Base-by-base conservation (phyloP, 2,888 invertebrate genomes). In the Drosophila buzzatii region DNA sequence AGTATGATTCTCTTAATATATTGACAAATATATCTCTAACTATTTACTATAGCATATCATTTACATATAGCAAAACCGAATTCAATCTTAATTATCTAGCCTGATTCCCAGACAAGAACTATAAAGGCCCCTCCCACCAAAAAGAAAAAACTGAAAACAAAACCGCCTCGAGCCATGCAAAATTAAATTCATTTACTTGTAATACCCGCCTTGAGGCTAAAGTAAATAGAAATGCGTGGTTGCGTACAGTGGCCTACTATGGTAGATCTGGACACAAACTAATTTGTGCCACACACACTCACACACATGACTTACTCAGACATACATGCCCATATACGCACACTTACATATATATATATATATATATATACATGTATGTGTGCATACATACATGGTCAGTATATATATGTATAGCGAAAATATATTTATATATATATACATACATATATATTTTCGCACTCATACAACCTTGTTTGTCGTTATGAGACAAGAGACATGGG, bases 191-290 rank as follows among this genome's bases (percentile, higher is more conserved):
- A 71, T 58, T 58, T 62, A 73, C 71, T 70, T 67, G 66, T 37
- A 57, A 56, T 61, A 66, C 64, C 70, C 64, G 68, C 47, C 55
- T 59, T 41, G 63, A 66, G 73, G 67, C 66, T 41, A 76, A 76
- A 73, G 69, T 72, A 68, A 64, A 72, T 64, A 85, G 69, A 85
- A 86, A 87, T 91, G 89, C 91, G 92, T 92, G 92, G 92, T 92
- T 93, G 92, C 92, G 92, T 92, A 91, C 92, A 92, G 92, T 92
- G 93, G 92, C 91, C 92, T 92, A 74, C 92, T 93, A 92, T 92
- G 92, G 92, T 92, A 92, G 92, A 92, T 92, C 91, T 90, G 92
- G 92, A 93, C 92, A 91, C 84, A 82, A 82, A 73, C 58, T 80
- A 52, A 47, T 64, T 82, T 71, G 71, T 77, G 73, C 67, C 80